Base-by-base conservation (phyloP, 2,113 vertebrate species). In the Chionomys nivalis region DNA sequence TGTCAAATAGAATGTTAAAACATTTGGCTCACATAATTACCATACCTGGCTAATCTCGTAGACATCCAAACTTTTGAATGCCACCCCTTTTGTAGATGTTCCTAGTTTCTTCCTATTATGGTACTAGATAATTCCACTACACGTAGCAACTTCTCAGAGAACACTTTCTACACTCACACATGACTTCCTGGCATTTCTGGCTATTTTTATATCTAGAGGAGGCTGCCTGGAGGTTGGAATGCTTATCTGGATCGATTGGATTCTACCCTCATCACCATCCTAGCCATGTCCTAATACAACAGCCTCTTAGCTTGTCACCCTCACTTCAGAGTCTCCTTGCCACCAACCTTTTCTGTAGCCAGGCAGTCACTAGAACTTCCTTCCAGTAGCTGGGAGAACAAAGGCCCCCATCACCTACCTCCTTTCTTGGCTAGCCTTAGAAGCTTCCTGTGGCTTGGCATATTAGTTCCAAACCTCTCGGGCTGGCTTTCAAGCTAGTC, bases 401-500 rank as follows among this genome's bases (percentile, higher is more conserved):
- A 90, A 92, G 44, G 65, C 31, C 31, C 77, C 86, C 39, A 65
- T 89, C 96, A 90, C 79, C 28, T 21, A 88, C 78, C 92, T 52
- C 72, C 92, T 68, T 55, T 58, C 58, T n/a, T 94, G 79, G 92
- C 87, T 92, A 90, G 52, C 24, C 63, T 77, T 31, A 0, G 65
- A 93, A 92, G 79, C 85, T 93, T 86, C 96, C 90, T 13, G 21
- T 72, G 90, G n/a, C 88, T 73, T 95, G 81, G 94, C 70, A 85
- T 96, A 42, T 66, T 88, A 86, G 96, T 90, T 93, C 68, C 90
- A 94, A 77, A 91, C 61, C 89, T 61, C 61, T 92, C 61, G 24
- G 88, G 21, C 6, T 89, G 55, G 87, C 81, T 92, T 96, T 92
- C 85, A 95, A 92, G 93, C 81, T 70, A 90, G 81, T 97, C 94